phyloP scores from a whole-genome alignment of 2,797 vertebrate species.

The Luscinia megarhynchos region DNA sequence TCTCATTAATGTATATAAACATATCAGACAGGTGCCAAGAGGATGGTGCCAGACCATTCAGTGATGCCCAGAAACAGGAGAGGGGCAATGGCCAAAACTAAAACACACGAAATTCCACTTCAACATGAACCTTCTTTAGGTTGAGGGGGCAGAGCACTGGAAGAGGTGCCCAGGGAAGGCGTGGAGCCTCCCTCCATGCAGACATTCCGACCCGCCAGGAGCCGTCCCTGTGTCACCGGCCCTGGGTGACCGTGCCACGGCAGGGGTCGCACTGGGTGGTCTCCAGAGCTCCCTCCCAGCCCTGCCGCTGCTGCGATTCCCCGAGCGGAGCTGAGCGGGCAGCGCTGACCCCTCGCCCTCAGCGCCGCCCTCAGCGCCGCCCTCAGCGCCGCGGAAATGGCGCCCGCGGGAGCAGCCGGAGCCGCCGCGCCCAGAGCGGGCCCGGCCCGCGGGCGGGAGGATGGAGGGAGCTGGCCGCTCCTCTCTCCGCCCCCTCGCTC shows the following conservation, averaged over 20 bases:
- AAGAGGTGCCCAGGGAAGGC: background rate
- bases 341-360: accelerated
- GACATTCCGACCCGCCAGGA: too few species aligned
- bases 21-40: background rate
- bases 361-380: background rate
- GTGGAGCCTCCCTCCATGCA: background rate
- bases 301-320: accelerated
- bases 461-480: background rate
- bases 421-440: too few species aligned
- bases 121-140: background rate
- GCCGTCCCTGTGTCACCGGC: background rate
- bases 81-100: background rate
- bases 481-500: background rate
- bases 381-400: background rate
- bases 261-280: background rate
- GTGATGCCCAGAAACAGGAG: background rate
- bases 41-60: too few species aligned
- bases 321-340: accelerated
- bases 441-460: background rate
- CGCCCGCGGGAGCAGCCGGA: background rate
- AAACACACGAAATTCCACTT: background rate
- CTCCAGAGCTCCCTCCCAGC: background rate
- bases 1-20: background rate
- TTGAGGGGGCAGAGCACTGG: background rate
- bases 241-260: background rate